Evolutionary conservation across 2,888 invertebrate genomes (phyloP).

Genomic region (Megastigmus dorsalis): DNA sequence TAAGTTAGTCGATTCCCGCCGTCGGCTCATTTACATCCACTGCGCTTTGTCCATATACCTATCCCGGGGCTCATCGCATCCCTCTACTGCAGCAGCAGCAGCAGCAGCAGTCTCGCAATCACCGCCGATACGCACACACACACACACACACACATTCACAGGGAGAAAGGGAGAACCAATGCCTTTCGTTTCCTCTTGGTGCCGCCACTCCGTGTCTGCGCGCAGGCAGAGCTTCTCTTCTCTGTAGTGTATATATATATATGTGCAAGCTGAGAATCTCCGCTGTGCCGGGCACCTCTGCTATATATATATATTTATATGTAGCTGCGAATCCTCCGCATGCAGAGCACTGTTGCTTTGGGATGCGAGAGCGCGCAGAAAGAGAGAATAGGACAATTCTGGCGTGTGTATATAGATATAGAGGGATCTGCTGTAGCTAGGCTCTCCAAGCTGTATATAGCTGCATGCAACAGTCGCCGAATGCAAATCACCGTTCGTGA

Average conservation of each 20-base stretch:
- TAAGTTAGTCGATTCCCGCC: not conserved
- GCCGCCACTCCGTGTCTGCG: not conserved
- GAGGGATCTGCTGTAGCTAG: too few species aligned
- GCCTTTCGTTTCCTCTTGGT: slow-evolving; percentile 7
- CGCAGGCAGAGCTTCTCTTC: not conserved
- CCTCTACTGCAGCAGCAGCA: too few species aligned
- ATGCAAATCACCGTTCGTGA: slow-evolving; percentile 51
- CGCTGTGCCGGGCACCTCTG: too few species aligned
- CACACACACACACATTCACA: too few species aligned
- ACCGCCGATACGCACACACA: not conserved
- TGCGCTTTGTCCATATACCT: slow-evolving; percentile 25
- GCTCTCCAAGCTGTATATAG: too few species aligned
- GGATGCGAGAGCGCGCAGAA: slow-evolving; percentile 7
- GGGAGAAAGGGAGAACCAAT: too few species aligned
- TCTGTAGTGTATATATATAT: too few species aligned
- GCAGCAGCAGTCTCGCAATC: slow-evolving; percentile 19
- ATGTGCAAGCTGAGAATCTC: too few species aligned
- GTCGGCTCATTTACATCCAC: slow-evolving; percentile 35
- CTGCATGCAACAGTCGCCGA: slow-evolving; percentile 22
- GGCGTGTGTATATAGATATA: not conserved
- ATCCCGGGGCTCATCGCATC: not conserved
- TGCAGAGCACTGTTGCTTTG: slow-evolving; percentile 11
- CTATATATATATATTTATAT: too few species aligned
- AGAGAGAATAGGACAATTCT: not conserved
- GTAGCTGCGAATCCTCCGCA: too few species aligned